Percentiles rank a stretch among this genome's conserved stretches.
Evolutionary conservation across 2,888 invertebrate species (phyloP).

Genomic region (Parnassius orleans): DNA sequence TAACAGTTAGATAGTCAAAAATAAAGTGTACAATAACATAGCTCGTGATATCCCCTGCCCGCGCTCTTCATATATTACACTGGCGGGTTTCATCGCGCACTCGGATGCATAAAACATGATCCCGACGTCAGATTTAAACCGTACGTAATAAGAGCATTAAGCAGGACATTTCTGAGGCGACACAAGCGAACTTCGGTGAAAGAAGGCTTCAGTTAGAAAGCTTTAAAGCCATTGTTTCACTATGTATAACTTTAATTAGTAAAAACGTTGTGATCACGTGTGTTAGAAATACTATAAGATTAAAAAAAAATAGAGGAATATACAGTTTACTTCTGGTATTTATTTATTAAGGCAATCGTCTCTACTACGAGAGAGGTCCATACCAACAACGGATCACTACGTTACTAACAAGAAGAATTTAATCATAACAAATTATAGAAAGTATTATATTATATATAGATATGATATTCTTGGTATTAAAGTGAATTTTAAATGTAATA

Average conservation of each 20-base stretch:
- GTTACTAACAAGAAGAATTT: no score
- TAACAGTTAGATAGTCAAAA: constrained; percentile 23
- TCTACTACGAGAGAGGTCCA: no score
- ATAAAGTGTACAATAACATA: constrained; percentile 38
- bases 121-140: constrained; percentile 77
- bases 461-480: no score
- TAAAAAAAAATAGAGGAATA: no score
- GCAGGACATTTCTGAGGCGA: constrained; percentile 53
- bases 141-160: constrained; percentile 77
- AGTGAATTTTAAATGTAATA: no score
- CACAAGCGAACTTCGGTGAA: constrained; percentile 39
- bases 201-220: background rate
- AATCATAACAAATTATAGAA: no score
- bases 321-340: no score
- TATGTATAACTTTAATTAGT: background rate
- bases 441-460: no score
- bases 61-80: constrained; percentile 68
- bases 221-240: background rate
- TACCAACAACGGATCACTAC: no score
- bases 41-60: constrained; percentile 67
- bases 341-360: no score
- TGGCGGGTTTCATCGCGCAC: constrained; percentile 72
- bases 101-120: constrained; percentile 80
- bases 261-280: no score
- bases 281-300: no score